Evolutionary conservation across 2,113 vertebrate species (phyloP).

Genomic region (Menidia beryllina): DNA sequence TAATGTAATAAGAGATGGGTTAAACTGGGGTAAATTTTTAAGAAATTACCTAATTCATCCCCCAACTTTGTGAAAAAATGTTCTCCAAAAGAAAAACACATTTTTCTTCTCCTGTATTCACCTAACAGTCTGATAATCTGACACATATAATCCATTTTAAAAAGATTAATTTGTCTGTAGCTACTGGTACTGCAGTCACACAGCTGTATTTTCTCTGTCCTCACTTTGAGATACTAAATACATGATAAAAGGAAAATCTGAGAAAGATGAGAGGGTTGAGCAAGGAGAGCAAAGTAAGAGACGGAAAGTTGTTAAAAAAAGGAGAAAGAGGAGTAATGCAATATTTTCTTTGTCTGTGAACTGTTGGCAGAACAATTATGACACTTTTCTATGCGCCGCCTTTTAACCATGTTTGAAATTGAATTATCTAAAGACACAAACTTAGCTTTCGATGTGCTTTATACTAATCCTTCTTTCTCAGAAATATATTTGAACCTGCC

Average conservation of each 20-base stretch:
- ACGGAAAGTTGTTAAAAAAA: slow-evolving; percentile 13
- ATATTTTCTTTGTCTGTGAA: slow-evolving; percentile 52
- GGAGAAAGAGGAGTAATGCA: slow-evolving; percentile 35
- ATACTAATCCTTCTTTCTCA: slow-evolving; percentile 57
- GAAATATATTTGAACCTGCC: slow-evolving; percentile 59
- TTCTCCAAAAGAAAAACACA: not conserved
- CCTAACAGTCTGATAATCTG: not conserved
- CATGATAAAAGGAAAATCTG: slow-evolving; percentile 1
- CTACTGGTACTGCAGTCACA: not conserved
- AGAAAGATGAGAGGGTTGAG: slow-evolving; percentile 10
- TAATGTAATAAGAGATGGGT: no score
- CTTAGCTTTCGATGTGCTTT: slow-evolving; percentile 27
- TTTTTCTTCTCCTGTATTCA: slow-evolving; percentile 3
- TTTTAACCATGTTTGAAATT: slow-evolving; percentile 42
- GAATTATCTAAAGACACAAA: slow-evolving; percentile 49
- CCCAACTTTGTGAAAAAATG: not conserved
- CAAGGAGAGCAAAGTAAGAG: slow-evolving; percentile 8
- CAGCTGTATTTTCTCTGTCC: slow-evolving; percentile 18
- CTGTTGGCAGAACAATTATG: slow-evolving; percentile 37
- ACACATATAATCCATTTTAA: slow-evolving; percentile 3
- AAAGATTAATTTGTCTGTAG: not conserved
- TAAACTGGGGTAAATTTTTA: no score
- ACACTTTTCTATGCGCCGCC: slow-evolving; percentile 25
- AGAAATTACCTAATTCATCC: no score
- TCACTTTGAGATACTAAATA: not conserved